Conservation (phyloP, 2,113 vertebrate genomes). For the Bos indicus region DNA sequence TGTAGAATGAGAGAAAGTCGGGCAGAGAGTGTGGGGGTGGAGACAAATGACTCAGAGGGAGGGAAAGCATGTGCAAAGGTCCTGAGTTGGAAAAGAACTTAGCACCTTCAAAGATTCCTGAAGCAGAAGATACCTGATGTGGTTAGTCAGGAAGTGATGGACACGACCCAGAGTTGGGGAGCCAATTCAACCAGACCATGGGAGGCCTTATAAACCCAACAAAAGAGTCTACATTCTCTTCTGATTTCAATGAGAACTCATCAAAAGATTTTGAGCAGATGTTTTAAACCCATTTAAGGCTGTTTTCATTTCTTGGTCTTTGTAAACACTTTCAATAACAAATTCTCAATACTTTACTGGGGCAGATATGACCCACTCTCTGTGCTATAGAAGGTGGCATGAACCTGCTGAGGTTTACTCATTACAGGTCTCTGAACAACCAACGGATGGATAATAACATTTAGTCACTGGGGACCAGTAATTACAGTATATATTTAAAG, state of each 20-base stretch:
- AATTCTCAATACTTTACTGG: not conserved
- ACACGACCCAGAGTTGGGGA: too few relatives aligned
- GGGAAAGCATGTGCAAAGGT: not conserved
- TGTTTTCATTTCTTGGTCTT: not conserved
- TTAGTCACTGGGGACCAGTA: conserved; percentile 41
- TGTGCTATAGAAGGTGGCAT: fast-evolving
- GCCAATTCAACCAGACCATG: not conserved
- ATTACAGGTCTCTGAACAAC: not conserved
- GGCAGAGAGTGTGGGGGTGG: not conserved
- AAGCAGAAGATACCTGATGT: not conserved
- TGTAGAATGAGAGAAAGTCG: not conserved
- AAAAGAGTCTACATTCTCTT: not conserved
- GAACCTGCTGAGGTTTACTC: not conserved
- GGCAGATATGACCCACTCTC: not conserved
- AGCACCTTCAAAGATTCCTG: not conserved
- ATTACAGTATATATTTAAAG: conserved; percentile 66
- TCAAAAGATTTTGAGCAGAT: not conserved
- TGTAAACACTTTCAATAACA: not conserved
- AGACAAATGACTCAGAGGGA: not conserved
- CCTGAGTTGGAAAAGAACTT: not conserved
- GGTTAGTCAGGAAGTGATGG: not conserved
- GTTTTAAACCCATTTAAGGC: not conserved
- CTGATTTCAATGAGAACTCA: not conserved
- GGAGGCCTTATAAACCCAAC: not conserved
- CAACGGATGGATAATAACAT: conserved; percentile 29